Evolutionary conservation across 2,888 invertebrate genomes (phyloP).

Genomic region (Caenorhabditis plicata): DNA sequence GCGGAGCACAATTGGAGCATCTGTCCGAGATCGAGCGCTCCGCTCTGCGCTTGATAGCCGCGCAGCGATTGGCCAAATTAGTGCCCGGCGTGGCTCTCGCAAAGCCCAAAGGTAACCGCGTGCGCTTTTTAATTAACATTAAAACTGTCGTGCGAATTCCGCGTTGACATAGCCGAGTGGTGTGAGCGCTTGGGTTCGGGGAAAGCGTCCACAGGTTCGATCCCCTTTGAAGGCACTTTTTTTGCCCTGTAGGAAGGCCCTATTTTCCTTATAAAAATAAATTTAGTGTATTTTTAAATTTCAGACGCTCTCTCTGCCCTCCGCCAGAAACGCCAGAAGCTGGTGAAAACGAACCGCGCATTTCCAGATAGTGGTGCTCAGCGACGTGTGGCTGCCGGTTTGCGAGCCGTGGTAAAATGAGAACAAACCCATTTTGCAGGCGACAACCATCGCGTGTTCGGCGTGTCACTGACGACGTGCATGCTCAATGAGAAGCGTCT

Average conservation of each 20-base stretch:
- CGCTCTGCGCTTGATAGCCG: constrained; percentile 77
- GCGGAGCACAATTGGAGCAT: constrained; percentile 76
- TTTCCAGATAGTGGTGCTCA: constrained; percentile 71
- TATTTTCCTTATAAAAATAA: not conserved
- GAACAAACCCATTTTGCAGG: no score
- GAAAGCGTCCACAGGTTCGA: no score
- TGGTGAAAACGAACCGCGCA: constrained; percentile 78
- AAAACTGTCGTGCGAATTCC: not conserved
- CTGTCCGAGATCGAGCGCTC: constrained; percentile 80
- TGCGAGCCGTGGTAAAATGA: no score
- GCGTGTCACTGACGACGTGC: constrained; percentile 81
- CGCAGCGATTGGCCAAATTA: constrained; percentile 76
- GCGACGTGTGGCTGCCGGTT: constrained; percentile 31
- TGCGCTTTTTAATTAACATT: not conserved
- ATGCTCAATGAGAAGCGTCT: constrained; percentile 77
- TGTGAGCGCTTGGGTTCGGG: not conserved
- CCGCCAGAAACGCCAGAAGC: constrained; percentile 53
- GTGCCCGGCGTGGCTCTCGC: constrained; percentile 40
- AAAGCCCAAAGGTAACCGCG: constrained; percentile 33
- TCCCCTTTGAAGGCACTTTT: no score
- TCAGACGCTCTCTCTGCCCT: constrained; percentile 36
- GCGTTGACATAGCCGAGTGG: not conserved
- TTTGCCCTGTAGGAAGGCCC: no score
- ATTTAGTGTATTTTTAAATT: no score
- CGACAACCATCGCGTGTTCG: constrained; percentile 81